phyloP scores from a whole-genome alignment of 2,888 invertebrate species.

The Altica lythri region DNA sequence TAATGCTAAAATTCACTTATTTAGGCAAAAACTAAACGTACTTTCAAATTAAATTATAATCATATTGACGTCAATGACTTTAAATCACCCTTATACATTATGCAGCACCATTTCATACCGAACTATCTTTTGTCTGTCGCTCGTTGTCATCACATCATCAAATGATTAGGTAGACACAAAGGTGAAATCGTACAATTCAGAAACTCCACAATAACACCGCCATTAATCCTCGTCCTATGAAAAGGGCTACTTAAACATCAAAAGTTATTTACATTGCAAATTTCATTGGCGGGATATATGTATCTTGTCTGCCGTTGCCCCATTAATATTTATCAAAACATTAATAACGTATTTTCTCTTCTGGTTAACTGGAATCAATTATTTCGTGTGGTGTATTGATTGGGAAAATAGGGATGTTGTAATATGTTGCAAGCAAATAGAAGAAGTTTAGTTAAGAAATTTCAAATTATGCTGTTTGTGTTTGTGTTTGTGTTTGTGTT shows the following conservation, averaged over 20 bases:
- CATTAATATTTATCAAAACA: constrained; percentile 43
- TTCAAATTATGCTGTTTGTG: too few relatives aligned
- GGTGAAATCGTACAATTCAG: constrained; percentile 37
- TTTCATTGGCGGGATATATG: constrained; percentile 29
- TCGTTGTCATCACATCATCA: constrained; percentile 30
- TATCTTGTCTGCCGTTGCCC: background rate
- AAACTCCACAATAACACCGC: constrained; percentile 36
- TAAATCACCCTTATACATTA: too few relatives aligned
- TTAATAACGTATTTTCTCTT: constrained; percentile 39
- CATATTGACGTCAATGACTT: too few relatives aligned
- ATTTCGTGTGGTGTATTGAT: constrained; percentile 7
- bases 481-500: too few relatives aligned
- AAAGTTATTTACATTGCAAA: constrained; percentile 44
- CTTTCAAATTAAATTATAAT: too few relatives aligned
- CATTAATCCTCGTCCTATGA: constrained; percentile 41
- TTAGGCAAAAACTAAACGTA: too few relatives aligned
- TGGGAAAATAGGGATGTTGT: too few relatives aligned
- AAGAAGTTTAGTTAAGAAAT: too few relatives aligned
- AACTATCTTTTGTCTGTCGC: too few relatives aligned
- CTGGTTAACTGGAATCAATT: constrained; percentile 20
- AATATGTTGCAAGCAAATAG: too few relatives aligned
- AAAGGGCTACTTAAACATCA: constrained; percentile 39
- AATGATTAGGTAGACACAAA: constrained; percentile 38
- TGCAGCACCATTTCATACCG: too few relatives aligned
- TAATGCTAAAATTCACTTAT: too few relatives aligned